phyloP scores from a whole-genome alignment of 92 coral and sea anemone species.

The Pocillopora meandrina region DNA sequence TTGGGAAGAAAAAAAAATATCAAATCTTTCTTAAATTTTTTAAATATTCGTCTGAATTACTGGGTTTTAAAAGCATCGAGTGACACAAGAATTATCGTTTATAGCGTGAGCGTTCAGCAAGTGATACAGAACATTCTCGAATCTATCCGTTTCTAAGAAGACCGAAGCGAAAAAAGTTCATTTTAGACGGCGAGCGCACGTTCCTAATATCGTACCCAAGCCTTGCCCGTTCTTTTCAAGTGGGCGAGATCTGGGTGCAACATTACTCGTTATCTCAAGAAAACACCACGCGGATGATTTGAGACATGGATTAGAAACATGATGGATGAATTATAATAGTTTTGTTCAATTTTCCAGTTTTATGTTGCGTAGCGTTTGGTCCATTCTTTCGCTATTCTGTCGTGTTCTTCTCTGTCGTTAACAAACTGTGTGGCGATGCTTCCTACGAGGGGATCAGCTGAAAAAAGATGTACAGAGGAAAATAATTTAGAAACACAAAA shows the following conservation, averaged over 20 bases:
- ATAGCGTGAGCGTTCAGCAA: not conserved
- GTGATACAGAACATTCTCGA: not conserved
- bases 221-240: not conserved
- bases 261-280: not conserved
- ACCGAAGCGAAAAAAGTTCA: not conserved
- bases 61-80: no score
- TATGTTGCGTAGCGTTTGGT: conserved; percentile 79
- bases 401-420: conserved; percentile 81
- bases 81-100: no score
- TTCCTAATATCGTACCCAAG: not conserved
- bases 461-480: not conserved
- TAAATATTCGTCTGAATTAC: no score
- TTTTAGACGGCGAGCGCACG: not conserved
- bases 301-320: not conserved
- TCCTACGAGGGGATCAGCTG: conserved; percentile 88
- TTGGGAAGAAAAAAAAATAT: no score
- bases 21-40: no score
- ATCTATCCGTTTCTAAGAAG: not conserved
- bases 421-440: conserved; percentile 85
- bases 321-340: not conserved
- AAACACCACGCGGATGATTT: not conserved
- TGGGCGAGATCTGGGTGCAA: not conserved
- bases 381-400: conserved; percentile 74
- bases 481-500: not conserved
- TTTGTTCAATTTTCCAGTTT: not conserved